Base-by-base conservation (phyloP, 2,888 invertebrate genomes). In the Andrena dorsata region DNA sequence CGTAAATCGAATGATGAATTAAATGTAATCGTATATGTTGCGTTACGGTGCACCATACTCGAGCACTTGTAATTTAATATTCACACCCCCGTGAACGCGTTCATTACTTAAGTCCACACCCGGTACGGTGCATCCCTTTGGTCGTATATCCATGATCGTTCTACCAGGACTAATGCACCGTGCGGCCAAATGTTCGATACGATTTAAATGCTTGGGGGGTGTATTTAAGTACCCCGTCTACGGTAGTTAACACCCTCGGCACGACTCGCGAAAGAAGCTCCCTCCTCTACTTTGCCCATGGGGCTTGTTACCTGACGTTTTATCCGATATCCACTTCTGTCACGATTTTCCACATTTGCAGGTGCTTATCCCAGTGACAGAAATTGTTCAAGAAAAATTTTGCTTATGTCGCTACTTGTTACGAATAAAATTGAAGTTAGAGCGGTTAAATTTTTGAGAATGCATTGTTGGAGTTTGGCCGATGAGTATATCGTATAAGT, bases 121-220 rank as follows among this genome's bases (percentile, higher is more conserved):
- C 83, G 86, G 77, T 56, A 77, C 80, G 72, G 68, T 82, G 76
- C 84, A 79, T 84, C 86, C 85, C 85, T 84, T 61, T 68, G 86
- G 49, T 85, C 76, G 71, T 77, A 85, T 82, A 86, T 86, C 83
- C 87, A 86, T 90, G 91, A 92, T 90, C 91, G 89, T 86, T 90
- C 90, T 92, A 90, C 89, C 92, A 92, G 90, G 91, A 89, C 92
- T 92, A 92, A 92, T 92, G 92, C 90, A 88, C 87, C 88, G 87
- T 90, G 86, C 78, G 90, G 90, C 92, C 92, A 92, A 92, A 92
- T 92, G 92, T 92, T 92, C 92, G 83, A 88, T 84, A 87, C 86
- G 90, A 92, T 92, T 92, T 91, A 90, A 92, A 92, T 91, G 91
- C 84, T 56, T 80, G 84, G 85, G 85, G 87, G 87, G 75, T 41